Percentiles rank a stretch among this genome's conserved stretches.
phyloP scores from a whole-genome alignment of 2,888 invertebrate species.

The Oscheius sp. region DNA sequence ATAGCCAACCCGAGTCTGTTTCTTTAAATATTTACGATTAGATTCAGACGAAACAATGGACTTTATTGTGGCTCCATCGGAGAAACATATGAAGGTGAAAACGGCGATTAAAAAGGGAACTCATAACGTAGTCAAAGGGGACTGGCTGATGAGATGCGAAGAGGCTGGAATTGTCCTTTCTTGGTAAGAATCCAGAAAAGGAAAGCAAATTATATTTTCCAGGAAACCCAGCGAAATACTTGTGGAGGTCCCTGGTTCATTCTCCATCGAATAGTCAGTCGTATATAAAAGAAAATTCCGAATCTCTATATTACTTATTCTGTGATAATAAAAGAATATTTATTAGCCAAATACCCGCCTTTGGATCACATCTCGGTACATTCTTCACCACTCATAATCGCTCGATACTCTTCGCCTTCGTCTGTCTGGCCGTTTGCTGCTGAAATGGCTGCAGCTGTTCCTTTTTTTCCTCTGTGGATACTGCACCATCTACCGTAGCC shows the following conservation, averaged over 20 bases:
- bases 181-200: conserved; percentile 32
- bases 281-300: too few species aligned
- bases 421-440: not conserved
- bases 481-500: conserved; percentile 13
- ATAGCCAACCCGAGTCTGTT: conserved; percentile 50
- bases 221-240: conserved; percentile 12
- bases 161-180: conserved; percentile 22
- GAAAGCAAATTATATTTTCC: not conserved
- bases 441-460: not conserved
- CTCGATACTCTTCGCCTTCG: conserved; percentile 8
- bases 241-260: conserved; percentile 16
- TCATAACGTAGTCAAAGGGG: conserved; percentile 34
- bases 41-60: conserved; percentile 31
- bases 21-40: not conserved
- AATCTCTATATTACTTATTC: too few species aligned
- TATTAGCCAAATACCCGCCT: too few species aligned
- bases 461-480: not conserved
- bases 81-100: conserved; percentile 24
- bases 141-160: conserved; percentile 47
- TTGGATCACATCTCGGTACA: conserved; percentile 19
- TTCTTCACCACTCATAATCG: conserved; percentile 19
- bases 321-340: not conserved
- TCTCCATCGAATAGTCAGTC: conserved; percentile 2
- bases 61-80: conserved; percentile 28
- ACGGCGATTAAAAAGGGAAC: conserved; percentile 21